Evolutionary conservation across 2,888 invertebrate genomes (phyloP).

Genomic region (Diadromus collaris): DNA sequence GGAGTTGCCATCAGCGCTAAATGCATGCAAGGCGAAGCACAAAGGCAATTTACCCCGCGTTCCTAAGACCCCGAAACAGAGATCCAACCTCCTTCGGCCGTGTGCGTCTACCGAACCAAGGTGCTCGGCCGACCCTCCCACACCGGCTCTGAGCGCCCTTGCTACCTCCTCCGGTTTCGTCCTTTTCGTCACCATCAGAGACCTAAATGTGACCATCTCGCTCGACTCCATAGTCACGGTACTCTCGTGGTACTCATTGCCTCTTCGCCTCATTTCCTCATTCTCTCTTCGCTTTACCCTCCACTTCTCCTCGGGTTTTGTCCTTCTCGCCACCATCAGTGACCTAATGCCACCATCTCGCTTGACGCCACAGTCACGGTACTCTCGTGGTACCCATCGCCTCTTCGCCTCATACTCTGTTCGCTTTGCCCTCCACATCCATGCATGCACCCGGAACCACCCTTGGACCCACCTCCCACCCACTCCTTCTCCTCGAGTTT

Average conservation of each 20-base stretch:
- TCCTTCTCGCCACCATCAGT: too few relatives aligned
- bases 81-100: constrained; percentile 43
- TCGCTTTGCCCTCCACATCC: too few relatives aligned
- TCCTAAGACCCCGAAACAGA: constrained; percentile 59
- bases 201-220: not conserved
- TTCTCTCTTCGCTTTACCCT: constrained; percentile 36
- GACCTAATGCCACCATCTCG: too few relatives aligned
- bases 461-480: too few relatives aligned
- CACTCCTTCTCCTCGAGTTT: constrained; percentile 12
- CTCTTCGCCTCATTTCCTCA: constrained; percentile 14
- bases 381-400: too few relatives aligned
- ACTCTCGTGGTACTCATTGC: constrained; percentile 33
- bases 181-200: constrained; percentile 4
- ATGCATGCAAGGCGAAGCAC: constrained; percentile 69
- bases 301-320: too few relatives aligned
- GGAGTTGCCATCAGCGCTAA: constrained; percentile 69
- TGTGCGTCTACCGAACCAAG: constrained; percentile 13
- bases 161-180: constrained; percentile 14
- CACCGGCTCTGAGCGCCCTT: not conserved
- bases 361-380: too few relatives aligned
- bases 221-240: constrained; percentile 12
- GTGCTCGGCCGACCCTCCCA: constrained; percentile 29
- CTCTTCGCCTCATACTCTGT: too few relatives aligned
- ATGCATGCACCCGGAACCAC: too few relatives aligned
- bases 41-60: constrained; percentile 68